A percentile compares a stretch with the other conserved stretches of the same genome.
phyloP scores from a whole-genome alignment of 2,113 vertebrate genomes.

The Dermatemys mawii region DNA sequence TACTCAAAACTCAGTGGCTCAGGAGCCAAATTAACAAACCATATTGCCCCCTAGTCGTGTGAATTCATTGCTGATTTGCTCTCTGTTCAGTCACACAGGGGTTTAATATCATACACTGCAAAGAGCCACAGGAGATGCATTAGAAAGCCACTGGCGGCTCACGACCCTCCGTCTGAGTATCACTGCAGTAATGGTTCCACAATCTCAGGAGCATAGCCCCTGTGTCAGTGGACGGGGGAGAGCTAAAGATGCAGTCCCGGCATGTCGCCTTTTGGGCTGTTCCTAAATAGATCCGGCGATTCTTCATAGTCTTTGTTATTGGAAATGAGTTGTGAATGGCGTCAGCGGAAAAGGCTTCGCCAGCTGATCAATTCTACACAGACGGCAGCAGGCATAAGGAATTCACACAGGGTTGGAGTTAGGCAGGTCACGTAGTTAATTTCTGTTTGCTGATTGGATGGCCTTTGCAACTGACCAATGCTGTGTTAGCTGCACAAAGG shows the following conservation, averaged over 20 bases:
- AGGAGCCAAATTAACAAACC: too few species aligned
- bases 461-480: neutral
- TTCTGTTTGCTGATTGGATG: neutral
- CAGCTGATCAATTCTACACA: slow-evolving; percentile 14
- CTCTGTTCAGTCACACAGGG: too few species aligned
- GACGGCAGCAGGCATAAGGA: too few species aligned
- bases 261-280: neutral
- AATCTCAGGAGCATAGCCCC: neutral
- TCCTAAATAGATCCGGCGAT: slow-evolving; percentile 8
- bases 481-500: neutral
- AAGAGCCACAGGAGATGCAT: too few species aligned
- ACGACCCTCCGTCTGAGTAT: too few species aligned
- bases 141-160: too few species aligned
- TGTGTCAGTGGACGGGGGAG: neutral
- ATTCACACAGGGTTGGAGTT: neutral
- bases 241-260: slow-evolving; percentile 20
- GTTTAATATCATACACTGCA: too few species aligned
- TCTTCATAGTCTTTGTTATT: slow-evolving; percentile 32
- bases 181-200: neutral
- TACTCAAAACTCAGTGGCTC: too few species aligned
- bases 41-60: too few species aligned
- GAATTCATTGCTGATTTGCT: too few species aligned
- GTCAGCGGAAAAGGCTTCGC: too few species aligned
- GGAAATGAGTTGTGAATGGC: slow-evolving; percentile 48
- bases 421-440: too few species aligned